Base-by-base conservation (phyloP, 2,888 invertebrate species). In the Pyralis farinalis region DNA sequence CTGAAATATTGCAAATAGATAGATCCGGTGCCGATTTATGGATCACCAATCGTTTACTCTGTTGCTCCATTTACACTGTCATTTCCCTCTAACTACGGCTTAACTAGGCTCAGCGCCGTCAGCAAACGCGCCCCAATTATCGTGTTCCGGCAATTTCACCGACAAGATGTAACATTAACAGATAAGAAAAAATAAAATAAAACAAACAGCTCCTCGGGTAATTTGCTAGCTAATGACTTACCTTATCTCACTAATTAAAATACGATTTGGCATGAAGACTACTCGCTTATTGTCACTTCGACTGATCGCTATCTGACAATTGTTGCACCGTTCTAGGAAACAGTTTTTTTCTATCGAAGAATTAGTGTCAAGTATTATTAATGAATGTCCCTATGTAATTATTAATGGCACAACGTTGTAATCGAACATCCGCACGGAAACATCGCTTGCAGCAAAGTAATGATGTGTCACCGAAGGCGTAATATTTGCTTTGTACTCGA, bases 191-290 rank as follows among this genome's bases (percentile, higher is more conserved):
- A 76, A 78, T 71, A 72, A 76, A 77, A 79, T 77, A 80, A 82
- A 81, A 78, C 76, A 76, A 77, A 82, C 71, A 68, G 65, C 66
- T 69, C 64, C 53, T 55, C 56, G 71, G 71, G 78, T 72, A 87
- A 87, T 85, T 84, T 83, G 71, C 81, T 67, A 70, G 74, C 81
- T 83, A 87, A 87, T 82, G 83, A 69, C 71, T 45, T 57, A 53
- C 60, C 78, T 82, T 85, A 84, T 85, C 84, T 78, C 47, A 44
- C 74, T 85, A 87, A 87, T 87, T 87, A 87, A 87, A 86, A 85
- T 75, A 73, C 84, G 77, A 87, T 87, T 87, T 86, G 75, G 84
- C 80, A 78, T 79, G 78, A 57, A 56, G 55, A 50, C 47, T 49
- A 44, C 32, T 46, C 51, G 48, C 68, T 16, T 71, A 76, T 76